These are phyloP conservation scores for Beroe forskalii DNA, from an alignment of 37 sponge, comb jelly and placozoan genomes.

Conservation along the genomic window DNA sequence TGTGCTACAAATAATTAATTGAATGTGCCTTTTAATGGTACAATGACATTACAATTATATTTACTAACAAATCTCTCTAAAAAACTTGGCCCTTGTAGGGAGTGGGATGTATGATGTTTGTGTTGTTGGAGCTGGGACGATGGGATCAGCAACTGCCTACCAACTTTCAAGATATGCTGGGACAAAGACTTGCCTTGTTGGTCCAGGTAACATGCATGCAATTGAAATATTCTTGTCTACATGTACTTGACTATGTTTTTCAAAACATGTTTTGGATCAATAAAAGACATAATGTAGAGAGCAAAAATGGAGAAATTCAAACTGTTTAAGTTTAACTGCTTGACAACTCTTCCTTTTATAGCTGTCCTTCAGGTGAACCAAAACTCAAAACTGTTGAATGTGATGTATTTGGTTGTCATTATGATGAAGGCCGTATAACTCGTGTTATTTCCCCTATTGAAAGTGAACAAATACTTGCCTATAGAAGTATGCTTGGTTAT, in stretches of 20 bases:
- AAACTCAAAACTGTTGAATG: neutral
- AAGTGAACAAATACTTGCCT: conserved; percentile 35
- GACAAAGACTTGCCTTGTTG: neutral
- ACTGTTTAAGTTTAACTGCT: too few species aligned
- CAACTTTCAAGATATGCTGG: neutral
- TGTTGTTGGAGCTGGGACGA: conserved; percentile 42
- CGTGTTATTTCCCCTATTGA: neutral
- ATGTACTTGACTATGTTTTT: too few species aligned
- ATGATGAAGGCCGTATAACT: conserved; percentile 46
- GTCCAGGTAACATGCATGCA: conserved; percentile 16
- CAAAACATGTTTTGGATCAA: too few species aligned
- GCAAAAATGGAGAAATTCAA: too few species aligned
- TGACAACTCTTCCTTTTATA: neutral
- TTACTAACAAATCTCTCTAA: too few species aligned
- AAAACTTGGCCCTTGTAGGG: too few species aligned
- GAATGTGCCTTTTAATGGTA: too few species aligned
- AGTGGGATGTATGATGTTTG: conserved; percentile 53
- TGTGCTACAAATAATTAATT: too few species aligned
- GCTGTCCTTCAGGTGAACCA: neutral
- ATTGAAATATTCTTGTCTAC: too few species aligned
- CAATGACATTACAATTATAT: too few species aligned
- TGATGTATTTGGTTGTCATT: conserved; percentile 61
- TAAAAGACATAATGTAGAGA: too few species aligned
- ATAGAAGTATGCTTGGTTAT: neutral
- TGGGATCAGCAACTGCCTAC: conserved; percentile 44